These are phyloP conservation scores for Platyrinchus mystaceus DNA, from an alignment of 2,797 vertebrate species.

Conservation along the genomic window DNA sequence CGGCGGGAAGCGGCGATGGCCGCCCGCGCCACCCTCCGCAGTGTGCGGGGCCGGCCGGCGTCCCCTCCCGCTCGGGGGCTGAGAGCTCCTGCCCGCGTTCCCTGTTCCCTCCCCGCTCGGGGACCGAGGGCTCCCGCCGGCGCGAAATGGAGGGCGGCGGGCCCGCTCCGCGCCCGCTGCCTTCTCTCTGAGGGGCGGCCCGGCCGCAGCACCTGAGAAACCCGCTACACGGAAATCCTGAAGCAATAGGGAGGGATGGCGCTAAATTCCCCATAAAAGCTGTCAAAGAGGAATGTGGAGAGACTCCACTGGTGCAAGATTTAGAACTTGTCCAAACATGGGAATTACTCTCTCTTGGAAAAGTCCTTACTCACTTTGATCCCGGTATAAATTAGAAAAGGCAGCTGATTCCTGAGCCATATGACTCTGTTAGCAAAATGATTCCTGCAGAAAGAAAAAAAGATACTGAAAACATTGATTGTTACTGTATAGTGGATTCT, in stretches of 20 bases:
- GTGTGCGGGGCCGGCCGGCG: not conserved
- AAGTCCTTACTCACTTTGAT: not conserved
- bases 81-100: not conserved
- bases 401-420: not conserved
- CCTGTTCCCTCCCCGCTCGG: not conserved
- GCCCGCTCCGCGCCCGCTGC: fast-evolving
- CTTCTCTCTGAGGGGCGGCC: not conserved
- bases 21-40: not conserved
- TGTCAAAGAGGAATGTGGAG: not conserved
- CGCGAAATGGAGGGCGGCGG: not conserved
- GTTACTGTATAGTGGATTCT: not conserved
- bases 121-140: not conserved
- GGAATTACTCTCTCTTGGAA: not conserved
- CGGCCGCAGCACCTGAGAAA: fast-evolving
- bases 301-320: too few species aligned
- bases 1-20: not conserved
- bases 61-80: not conserved
- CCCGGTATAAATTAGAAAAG: not conserved
- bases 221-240: fast-evolving
- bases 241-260: not conserved
- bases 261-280: not conserved
- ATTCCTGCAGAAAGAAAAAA: not conserved
- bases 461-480: not conserved
- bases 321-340: not conserved
- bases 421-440: not conserved